These are phyloP conservation scores for Platyscapa corneri DNA, from an alignment of 1,140 invertebrate genomes.

Conservation along the genomic window DNA sequence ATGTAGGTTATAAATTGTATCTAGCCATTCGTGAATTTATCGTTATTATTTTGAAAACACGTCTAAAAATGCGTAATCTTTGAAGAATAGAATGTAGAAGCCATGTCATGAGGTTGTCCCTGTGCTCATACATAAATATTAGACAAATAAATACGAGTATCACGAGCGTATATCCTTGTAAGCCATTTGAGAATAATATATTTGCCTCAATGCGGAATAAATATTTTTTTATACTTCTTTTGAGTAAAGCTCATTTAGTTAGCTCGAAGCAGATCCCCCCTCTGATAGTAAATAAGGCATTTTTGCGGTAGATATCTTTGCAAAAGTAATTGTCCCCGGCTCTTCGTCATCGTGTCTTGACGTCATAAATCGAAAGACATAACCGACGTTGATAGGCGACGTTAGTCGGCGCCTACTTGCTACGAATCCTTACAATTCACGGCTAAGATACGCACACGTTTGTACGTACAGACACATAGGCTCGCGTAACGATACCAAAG, in stretches of 20 bases:
- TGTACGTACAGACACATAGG: not conserved
- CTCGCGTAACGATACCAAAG: not conserved
- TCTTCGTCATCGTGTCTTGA: slow-evolving; percentile 1
- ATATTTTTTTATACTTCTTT: slow-evolving; percentile 26
- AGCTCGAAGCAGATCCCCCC: not conserved
- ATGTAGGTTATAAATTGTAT: not conserved
- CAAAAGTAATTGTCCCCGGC: slow-evolving; percentile 29
- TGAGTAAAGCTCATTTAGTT: slow-evolving; percentile 29
- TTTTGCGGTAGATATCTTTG: slow-evolving; percentile 22
- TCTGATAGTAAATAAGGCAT: not conserved
- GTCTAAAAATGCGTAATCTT: not conserved
- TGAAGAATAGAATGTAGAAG: slow-evolving; percentile 1
- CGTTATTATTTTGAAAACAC: not conserved
- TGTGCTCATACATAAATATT: slow-evolving; percentile 49
- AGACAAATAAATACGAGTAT: slow-evolving; percentile 32
- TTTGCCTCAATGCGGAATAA: slow-evolving; percentile 2
- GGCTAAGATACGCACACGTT: not conserved
- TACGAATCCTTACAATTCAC: slow-evolving; percentile 2
- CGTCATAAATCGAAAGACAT: slow-evolving; percentile 48
- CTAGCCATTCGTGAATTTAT: not conserved
- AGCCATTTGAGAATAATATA: not conserved
- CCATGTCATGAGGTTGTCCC: not conserved
- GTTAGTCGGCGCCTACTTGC: not conserved
- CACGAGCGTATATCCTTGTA: not conserved
- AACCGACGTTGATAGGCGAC: slow-evolving; percentile 16